These are phyloP conservation scores for Oncorhynchus gorbuscha DNA, from an alignment of 2,113 vertebrate species.

Conservation along the genomic window DNA sequence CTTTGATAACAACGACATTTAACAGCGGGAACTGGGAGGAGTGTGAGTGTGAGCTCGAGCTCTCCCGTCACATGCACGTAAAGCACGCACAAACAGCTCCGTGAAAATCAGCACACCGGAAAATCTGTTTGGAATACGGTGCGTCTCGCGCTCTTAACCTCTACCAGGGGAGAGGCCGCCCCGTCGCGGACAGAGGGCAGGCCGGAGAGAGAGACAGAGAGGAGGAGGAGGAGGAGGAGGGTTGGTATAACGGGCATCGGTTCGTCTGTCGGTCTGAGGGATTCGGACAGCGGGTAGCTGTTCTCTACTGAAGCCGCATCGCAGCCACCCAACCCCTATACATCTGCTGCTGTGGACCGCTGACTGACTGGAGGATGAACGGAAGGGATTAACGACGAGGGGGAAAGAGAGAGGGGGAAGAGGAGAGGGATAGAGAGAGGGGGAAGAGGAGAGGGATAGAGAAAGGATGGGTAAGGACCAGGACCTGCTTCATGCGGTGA, in stretches of 20 bases:
- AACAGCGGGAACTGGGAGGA: constrained; percentile 40
- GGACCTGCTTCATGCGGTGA: constrained; percentile 95
- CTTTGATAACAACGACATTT: constrained; percentile 41
- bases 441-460: constrained; percentile 27
- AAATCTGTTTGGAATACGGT: background rate
- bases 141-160: constrained; percentile 3
- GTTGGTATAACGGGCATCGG: background rate
- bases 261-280: background rate
- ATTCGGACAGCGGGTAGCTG: constrained; percentile 7
- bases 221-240: background rate
- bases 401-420: constrained; percentile 19
- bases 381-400: constrained; percentile 61
- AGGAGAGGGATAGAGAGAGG: no score
- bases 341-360: constrained; percentile 58
- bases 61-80: constrained; percentile 47
- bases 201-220: background rate
- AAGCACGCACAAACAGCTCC: constrained; percentile 38
- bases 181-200: background rate
- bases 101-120: constrained; percentile 56
- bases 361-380: constrained; percentile 65
- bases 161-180: background rate
- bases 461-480: constrained; percentile 95
- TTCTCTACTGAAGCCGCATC: constrained; percentile 39
- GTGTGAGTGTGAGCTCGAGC: constrained; percentile 56
- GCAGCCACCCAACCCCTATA: constrained; percentile 43